Conservation (phyloP, 2,797 vertebrate species). For the Arnoldichthys spilopterus region DNA sequence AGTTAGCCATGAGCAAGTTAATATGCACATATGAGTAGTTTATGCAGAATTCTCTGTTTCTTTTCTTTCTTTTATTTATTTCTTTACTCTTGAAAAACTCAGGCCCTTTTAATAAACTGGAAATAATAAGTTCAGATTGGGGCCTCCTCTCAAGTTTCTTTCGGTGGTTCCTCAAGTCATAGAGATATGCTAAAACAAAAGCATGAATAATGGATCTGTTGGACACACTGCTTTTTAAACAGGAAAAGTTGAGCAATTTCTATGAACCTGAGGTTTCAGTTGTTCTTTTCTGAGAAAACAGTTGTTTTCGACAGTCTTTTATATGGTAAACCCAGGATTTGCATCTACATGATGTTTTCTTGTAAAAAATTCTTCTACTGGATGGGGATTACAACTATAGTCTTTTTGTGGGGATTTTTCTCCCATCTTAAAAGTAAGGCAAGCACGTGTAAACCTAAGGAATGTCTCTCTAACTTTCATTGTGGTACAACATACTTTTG, state of each 20-base stretch:
- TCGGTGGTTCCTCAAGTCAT: background rate
- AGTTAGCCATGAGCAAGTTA: background rate
- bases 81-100: background rate
- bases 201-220: slow-evolving; percentile 4
- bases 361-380: background rate
- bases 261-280: background rate
- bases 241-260: background rate
- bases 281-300: background rate
- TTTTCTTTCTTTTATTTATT: background rate
- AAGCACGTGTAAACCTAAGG: background rate
- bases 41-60: background rate
- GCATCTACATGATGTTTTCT: background rate
- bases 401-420: background rate
- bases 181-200: background rate
- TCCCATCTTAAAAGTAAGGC: background rate
- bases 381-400: background rate
- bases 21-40: background rate
- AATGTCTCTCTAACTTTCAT: background rate
- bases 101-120: background rate
- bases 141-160: background rate
- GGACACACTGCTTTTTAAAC: background rate
- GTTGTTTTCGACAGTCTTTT: background rate
- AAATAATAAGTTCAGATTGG: background rate
- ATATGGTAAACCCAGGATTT: background rate
- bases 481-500: background rate